phyloP scores from a whole-genome alignment of 1,140 invertebrate genomes.

The Rhopalosiphum padi region DNA sequence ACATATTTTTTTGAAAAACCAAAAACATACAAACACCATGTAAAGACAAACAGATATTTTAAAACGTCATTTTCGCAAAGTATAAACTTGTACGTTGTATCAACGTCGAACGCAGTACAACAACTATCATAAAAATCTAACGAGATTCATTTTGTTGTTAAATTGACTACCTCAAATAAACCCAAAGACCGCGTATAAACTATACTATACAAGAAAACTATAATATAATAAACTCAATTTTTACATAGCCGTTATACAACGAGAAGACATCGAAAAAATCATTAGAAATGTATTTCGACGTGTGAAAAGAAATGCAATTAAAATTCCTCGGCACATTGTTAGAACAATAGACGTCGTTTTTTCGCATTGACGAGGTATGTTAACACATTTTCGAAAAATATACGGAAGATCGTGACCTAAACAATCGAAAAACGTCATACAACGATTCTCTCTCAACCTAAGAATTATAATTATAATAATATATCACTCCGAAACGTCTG shows the following conservation, averaged over 20 bases:
- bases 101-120: neutral
- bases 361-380: conserved; percentile 27
- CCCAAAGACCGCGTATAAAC: neutral
- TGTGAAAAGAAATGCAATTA: conserved; percentile 44
- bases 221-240: neutral
- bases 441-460: neutral
- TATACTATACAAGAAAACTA: neutral
- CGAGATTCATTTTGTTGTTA: neutral
- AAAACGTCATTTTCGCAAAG: neutral
- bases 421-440: conserved; percentile 34
- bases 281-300: conserved; percentile 8
- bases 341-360: conserved; percentile 1
- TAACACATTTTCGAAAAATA: conserved; percentile 34
- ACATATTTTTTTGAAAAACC: neutral
- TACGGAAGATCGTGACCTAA: conserved; percentile 29
- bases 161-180: neutral
- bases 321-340: neutral
- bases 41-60: neutral
- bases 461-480: conserved; percentile 38
- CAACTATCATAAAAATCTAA: neutral
- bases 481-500: conserved; percentile 6
- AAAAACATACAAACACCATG: neutral
- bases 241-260: neutral
- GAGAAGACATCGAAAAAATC: neutral
- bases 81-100: neutral